phyloP scores from a whole-genome alignment of 2,888 invertebrate species.

The Cataglyphis altisquamis region DNA sequence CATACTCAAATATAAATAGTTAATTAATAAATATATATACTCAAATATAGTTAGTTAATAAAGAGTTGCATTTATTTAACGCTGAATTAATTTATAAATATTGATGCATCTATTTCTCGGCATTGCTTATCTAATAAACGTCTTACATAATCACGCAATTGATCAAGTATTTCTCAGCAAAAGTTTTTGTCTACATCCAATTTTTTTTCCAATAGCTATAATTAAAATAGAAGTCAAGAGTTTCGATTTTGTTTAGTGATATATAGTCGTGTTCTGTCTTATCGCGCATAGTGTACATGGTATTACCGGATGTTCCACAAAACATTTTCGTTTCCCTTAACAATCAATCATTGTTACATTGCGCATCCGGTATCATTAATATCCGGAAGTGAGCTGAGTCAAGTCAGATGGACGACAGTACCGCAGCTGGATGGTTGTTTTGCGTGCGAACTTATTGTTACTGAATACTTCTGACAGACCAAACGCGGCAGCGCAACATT shows the following conservation, averaged over 20 bases:
- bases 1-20: not conserved
- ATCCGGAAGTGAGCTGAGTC: constrained; percentile 59
- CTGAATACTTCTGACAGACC: constrained; percentile 68
- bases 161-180: not conserved
- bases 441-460: constrained; percentile 61
- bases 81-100: constrained; percentile 2
- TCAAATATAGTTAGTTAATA: not conserved
- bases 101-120: not conserved
- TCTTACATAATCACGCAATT: not conserved
- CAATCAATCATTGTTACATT: constrained; percentile 68
- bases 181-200: not conserved
- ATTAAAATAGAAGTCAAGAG: not conserved
- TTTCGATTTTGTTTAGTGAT: not conserved
- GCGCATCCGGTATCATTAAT: constrained; percentile 65
- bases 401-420: constrained; percentile 55
- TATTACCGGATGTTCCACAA: constrained; percentile 25
- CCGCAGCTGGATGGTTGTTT: constrained; percentile 57
- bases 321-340: constrained; percentile 31
- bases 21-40: not conserved
- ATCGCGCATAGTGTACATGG: not conserved
- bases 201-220: not conserved
- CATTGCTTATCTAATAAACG: not conserved
- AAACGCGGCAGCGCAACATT: constrained; percentile 49
- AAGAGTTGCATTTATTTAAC: not conserved
- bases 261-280: constrained; percentile 4